These are phyloP conservation scores for Mermis nigrescens DNA, from an alignment of 2,888 invertebrate species.

Conservation along the genomic window DNA sequence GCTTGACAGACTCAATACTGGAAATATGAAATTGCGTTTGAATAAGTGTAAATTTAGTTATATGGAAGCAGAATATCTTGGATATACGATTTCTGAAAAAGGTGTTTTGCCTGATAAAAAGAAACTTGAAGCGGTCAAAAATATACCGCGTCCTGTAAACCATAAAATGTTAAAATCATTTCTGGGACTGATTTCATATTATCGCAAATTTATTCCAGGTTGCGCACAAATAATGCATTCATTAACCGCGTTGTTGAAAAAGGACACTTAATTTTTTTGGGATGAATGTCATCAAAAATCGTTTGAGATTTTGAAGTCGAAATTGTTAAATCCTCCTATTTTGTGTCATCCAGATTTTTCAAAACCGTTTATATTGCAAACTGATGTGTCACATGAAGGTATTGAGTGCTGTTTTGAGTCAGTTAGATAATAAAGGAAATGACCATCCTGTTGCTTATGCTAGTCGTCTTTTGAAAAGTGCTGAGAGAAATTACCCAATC, in stretches of 20 bases:
- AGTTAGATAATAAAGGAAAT: not conserved
- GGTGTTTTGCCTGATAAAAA: constrained; percentile 1
- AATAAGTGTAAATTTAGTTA: constrained; percentile 19
- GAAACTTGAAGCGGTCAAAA: not conserved
- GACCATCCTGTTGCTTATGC: constrained; percentile 4
- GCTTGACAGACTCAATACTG: constrained; percentile 8
- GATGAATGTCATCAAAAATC: not conserved
- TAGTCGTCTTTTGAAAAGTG: not conserved
- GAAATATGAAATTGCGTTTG: constrained; percentile 19
- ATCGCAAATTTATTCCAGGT: constrained; percentile 1
- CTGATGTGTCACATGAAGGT: constrained; percentile 4
- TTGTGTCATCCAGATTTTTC: constrained; percentile 6
- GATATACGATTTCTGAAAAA: constrained; percentile 25
- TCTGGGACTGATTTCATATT: constrained; percentile 3
- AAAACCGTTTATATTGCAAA: not conserved
- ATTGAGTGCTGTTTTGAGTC: not conserved
- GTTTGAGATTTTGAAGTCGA: not conserved
- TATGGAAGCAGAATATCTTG: constrained; percentile 22
- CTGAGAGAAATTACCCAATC: constrained; percentile 4
- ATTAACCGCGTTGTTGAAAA: not conserved
- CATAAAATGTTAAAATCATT: not conserved
- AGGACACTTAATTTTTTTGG: not conserved
- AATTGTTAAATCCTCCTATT: not conserved
- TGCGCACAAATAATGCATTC: constrained; percentile 1
- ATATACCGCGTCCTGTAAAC: not conserved